A percentile compares a stretch with the other conserved stretches of the same genome.
Evolutionary conservation across 2,797 vertebrate species (phyloP).

Genomic region (Gallinago stenura): DNA sequence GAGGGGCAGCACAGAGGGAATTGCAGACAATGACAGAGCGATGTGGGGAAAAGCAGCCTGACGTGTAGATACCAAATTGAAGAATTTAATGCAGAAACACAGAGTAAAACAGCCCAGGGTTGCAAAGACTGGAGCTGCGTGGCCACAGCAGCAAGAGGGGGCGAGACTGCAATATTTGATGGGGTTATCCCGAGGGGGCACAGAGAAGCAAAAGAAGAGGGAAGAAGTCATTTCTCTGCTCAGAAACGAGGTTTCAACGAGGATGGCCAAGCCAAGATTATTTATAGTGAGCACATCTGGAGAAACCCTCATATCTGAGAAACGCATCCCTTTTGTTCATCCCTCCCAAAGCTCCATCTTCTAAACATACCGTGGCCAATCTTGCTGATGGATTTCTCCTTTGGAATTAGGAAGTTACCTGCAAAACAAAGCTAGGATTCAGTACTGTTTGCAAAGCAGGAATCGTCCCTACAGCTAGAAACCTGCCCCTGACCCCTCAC

Average conservation of each 20-base stretch:
- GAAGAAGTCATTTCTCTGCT: background rate
- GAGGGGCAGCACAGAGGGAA: background rate
- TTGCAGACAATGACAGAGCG: accelerated
- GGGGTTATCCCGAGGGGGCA: background rate
- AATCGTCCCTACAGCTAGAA: background rate
- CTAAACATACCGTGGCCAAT: slow-evolving; percentile 90
- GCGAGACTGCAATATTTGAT: background rate
- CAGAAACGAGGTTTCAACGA: background rate
- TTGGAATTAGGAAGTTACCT: slow-evolving; percentile 90
- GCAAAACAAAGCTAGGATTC: slow-evolving; percentile 20
- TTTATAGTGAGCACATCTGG: background rate
- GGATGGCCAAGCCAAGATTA: background rate
- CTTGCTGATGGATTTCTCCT: slow-evolving; percentile 91
- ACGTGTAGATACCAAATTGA: accelerated
- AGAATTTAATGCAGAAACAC: background rate
- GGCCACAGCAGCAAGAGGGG: background rate
- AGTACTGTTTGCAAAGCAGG: background rate
- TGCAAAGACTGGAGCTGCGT: background rate
- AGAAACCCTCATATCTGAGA: background rate
- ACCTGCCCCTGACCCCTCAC: background rate
- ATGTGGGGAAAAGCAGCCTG: background rate
- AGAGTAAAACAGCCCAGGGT: background rate
- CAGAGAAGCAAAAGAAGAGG: background rate
- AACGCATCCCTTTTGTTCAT: background rate
- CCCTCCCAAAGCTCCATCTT: background rate